phyloP scores from a whole-genome alignment of 2,113 vertebrate genomes.

The Poeciliopsis prolifica region DNA sequence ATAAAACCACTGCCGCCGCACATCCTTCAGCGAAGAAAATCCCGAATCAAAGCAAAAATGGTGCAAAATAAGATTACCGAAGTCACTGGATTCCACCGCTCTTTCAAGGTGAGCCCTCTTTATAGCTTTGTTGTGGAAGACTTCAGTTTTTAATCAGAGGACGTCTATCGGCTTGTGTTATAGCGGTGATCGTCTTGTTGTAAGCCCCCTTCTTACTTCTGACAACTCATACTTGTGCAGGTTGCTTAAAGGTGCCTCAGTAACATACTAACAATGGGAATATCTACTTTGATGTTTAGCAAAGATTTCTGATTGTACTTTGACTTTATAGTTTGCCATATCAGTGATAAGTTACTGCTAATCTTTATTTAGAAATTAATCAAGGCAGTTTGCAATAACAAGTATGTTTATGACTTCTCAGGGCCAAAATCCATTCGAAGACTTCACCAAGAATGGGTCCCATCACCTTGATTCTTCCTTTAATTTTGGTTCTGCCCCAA shows the following conservation, averaged over 20 bases:
- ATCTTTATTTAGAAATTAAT: neutral
- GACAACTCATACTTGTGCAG: constrained; percentile 14
- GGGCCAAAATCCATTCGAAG: constrained; percentile 95
- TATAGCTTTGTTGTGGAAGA: neutral
- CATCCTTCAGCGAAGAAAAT: constrained; percentile 19
- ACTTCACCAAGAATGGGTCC: constrained; percentile 84
- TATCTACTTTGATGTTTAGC: neutral
- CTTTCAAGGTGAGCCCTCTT: constrained; percentile 85
- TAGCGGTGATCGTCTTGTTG: constrained; percentile 22
- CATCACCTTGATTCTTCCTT: constrained; percentile 86
- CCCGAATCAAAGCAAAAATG: constrained; percentile 79
- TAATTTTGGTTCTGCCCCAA: constrained; percentile 88
- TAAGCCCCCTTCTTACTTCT: constrained; percentile 11
- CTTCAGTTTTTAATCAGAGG: constrained; percentile 12
- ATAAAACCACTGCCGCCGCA: constrained; percentile 60
- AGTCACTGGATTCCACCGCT: constrained; percentile 89
- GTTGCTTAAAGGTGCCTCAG: neutral
- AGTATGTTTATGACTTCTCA: constrained; percentile 49
- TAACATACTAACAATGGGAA: neutral
- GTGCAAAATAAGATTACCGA: constrained; percentile 92
- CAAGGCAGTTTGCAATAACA: constrained; percentile 11
- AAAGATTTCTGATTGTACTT: neutral
- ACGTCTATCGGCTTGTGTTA: constrained; percentile 5
- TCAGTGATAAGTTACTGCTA: constrained; percentile 5
- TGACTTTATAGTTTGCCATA: constrained; percentile 16